Conservation (phyloP, 37 sponge, comb jelly and placozoan species). For the Hormiphora californensis region DNA sequence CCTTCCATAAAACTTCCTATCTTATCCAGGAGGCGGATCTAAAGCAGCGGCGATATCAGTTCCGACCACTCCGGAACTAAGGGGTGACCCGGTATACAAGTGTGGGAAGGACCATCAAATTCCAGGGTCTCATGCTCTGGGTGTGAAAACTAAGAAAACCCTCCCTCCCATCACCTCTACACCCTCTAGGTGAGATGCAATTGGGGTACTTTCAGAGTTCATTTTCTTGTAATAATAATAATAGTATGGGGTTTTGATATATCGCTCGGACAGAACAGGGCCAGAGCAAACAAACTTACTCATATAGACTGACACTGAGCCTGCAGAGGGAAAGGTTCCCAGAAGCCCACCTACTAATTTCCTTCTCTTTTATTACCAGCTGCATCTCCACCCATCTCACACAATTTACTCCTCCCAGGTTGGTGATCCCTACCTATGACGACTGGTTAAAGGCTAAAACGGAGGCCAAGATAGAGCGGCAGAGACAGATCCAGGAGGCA, state of each 20-base stretch:
- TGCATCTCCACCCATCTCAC: background rate
- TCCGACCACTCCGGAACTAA: background rate
- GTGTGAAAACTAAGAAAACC: background rate
- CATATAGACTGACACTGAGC: no score
- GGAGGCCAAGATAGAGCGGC: background rate
- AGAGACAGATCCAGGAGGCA: background rate
- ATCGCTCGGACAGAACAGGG: no score
- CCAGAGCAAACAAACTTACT: no score
- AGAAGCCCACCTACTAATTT: background rate
- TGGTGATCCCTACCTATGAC: background rate
- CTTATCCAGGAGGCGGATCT: background rate
- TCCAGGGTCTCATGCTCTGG: conserved; percentile 3
- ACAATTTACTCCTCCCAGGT: background rate
- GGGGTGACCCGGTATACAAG: no score
- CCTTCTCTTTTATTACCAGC: background rate
- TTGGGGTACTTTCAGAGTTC: no score
- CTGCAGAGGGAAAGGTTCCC: background rate
- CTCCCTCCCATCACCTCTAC: background rate
- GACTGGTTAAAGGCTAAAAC: conserved; percentile 1
- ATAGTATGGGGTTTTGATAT: no score
- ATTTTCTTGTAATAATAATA: no score
- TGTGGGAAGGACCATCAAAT: conserved; percentile 25
- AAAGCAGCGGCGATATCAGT: background rate
- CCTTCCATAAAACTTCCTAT: no score
- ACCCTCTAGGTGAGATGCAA: background rate